These are phyloP conservation scores for Hermaeophaga mercurialis DNA, from an alignment of 2,888 invertebrate species.

Conservation along the genomic window DNA sequence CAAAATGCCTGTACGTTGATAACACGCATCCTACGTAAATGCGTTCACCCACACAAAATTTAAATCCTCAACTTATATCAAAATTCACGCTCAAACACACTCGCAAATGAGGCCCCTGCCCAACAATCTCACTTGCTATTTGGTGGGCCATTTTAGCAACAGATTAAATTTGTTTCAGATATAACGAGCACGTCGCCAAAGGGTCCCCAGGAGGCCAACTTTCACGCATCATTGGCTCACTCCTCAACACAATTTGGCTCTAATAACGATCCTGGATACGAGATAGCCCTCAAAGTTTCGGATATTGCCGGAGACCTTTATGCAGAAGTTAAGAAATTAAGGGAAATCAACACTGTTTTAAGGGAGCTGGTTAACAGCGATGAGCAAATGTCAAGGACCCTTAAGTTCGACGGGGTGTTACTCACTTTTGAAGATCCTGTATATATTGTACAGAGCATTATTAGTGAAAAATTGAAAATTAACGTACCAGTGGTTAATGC, in stretches of 20 bases:
- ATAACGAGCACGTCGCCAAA: conserved; percentile 20
- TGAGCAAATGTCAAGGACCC: conserved; percentile 28
- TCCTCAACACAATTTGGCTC: conserved; percentile 20
- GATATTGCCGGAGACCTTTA: conserved; percentile 35
- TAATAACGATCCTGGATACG: conserved; percentile 17
- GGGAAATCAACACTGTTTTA: conserved; percentile 35
- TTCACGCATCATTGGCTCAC: conserved; percentile 26
- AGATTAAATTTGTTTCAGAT: conserved; percentile 33
- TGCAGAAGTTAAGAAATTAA: conserved; percentile 34
- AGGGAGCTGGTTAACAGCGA: conserved; percentile 36
- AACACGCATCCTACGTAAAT: too few species aligned
- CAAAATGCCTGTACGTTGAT: too few species aligned
- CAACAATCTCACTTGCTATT: conserved; percentile 12
- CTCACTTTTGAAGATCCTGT: conserved; percentile 35
- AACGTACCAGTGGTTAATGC: conserved; percentile 40
- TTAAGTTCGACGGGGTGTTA: conserved; percentile 39
- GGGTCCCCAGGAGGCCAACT: conserved; percentile 16
- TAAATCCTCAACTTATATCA: conserved; percentile 9
- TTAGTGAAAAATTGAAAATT: conserved; percentile 44
- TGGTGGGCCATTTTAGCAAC: conserved; percentile 20
- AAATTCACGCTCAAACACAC: conserved; percentile 9
- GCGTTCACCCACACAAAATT: too few species aligned
- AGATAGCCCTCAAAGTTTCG: conserved; percentile 36
- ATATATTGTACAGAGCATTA: conserved; percentile 37
- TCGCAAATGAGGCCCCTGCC: conserved; percentile 10